Percentiles rank a stretch among this genome's conserved stretches.
phyloP scores from a whole-genome alignment of 23 tunicate species.

The Styela clava region DNA sequence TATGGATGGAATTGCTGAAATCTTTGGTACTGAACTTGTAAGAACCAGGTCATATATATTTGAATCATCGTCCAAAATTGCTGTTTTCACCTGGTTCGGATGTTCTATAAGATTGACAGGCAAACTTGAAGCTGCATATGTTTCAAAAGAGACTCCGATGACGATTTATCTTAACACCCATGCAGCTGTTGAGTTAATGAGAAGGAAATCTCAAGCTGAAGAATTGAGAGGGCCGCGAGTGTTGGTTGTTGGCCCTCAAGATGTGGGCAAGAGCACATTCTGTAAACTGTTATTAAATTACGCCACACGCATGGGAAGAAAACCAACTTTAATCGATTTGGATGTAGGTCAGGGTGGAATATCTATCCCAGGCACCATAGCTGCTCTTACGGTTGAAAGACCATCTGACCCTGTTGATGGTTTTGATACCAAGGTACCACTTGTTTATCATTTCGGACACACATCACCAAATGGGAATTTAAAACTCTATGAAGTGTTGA shows the following conservation, averaged over 20 bases:
- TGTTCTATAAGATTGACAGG: slow-evolving; percentile 74
- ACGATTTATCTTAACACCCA: slow-evolving; percentile 80
- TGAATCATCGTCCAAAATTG: slow-evolving; percentile 82
- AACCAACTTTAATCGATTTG: slow-evolving; percentile 68
- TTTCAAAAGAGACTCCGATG: slow-evolving; percentile 96
- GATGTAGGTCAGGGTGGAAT: slow-evolving; percentile 94
- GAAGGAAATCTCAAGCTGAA: slow-evolving; percentile 58
- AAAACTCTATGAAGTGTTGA: slow-evolving; percentile 70
- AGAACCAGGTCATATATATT: slow-evolving; percentile 74
- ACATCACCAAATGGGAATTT: slow-evolving; percentile 91
- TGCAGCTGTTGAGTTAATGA: slow-evolving; percentile 69
- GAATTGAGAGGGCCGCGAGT: slow-evolving; percentile 80
- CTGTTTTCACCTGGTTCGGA: slow-evolving; percentile 90
- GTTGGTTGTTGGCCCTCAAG: slow-evolving; percentile 82
- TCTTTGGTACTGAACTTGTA: slow-evolving; percentile 91
- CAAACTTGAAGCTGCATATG: slow-evolving; percentile 82
- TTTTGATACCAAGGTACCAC: slow-evolving; percentile 67
- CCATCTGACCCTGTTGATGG: slow-evolving; percentile 96
- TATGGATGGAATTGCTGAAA: slow-evolving; percentile 85
- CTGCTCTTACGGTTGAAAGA: slow-evolving; percentile 83
- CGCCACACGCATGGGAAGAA: slow-evolving; percentile 70
- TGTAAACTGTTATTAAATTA: slow-evolving; percentile 73
- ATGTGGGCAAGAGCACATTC: slow-evolving; percentile 89
- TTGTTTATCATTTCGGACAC: slow-evolving; percentile 95
- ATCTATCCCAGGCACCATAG: slow-evolving; percentile 88